A percentile compares a stretch with the other conserved stretches of the same genome.
These are phyloP conservation scores for Alcedo quadribrachys DNA, from an alignment of 2,797 vertebrate genomes.

Conservation along the genomic window DNA sequence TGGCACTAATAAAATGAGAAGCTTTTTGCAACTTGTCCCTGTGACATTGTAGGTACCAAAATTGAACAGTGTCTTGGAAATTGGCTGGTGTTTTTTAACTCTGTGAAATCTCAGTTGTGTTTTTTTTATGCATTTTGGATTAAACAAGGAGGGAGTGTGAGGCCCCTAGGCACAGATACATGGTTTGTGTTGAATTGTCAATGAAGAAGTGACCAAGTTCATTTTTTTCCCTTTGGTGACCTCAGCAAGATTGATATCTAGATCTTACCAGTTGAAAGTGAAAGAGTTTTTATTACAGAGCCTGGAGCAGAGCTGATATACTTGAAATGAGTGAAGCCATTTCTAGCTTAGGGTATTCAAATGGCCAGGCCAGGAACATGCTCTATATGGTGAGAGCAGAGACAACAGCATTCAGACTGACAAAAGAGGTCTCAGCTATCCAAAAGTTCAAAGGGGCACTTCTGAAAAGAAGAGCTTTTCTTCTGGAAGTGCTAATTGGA, in stretches of 20 bases:
- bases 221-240: conserved; percentile 59
- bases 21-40: conserved; percentile 1
- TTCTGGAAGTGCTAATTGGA: neutral
- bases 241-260: conserved; percentile 64
- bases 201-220: conserved; percentile 37
- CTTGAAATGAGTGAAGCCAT: conserved; percentile 35
- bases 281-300: conserved; percentile 66
- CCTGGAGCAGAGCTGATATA: conserved; percentile 49
- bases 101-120: neutral
- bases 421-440: neutral
- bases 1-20: conserved; percentile 15
- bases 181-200: conserved; percentile 39
- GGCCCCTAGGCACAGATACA: neutral
- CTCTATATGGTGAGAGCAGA: neutral
- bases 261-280: conserved; percentile 67
- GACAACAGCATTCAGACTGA: neutral
- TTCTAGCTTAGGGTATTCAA: conserved; percentile 45
- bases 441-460: neutral
- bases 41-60: neutral
- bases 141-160: neutral
- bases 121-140: neutral
- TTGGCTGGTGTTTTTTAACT: neutral
- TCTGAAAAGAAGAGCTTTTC: neutral
- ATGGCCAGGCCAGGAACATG: neutral
- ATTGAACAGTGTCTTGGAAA: neutral